Evolutionary conservation across 2,113 vertebrate species (phyloP).

Genomic region (Caranx ignobilis): DNA sequence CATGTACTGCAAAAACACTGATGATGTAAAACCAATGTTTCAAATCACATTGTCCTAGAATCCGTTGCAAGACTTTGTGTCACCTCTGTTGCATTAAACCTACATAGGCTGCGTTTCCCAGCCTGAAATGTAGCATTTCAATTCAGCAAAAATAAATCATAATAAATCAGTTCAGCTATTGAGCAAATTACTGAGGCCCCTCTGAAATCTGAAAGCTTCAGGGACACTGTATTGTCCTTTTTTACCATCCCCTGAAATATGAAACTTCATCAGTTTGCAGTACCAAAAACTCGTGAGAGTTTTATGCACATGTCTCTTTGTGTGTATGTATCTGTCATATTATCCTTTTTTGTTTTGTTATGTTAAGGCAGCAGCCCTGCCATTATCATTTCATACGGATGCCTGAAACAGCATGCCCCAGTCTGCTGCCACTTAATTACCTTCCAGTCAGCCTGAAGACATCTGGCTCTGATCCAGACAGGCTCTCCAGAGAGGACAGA

Average conservation of each 20-base stretch:
- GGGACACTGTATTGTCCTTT: background rate
- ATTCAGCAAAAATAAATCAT: conserved; percentile 5
- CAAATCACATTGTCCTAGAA: background rate
- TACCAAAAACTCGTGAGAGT: conserved; percentile 1
- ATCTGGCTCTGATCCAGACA: conserved; percentile 75
- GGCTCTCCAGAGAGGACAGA: conserved; percentile 64
- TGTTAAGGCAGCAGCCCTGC: conserved; percentile 51
- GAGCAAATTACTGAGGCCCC: conserved; percentile 16
- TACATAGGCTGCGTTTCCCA: conserved; percentile 2
- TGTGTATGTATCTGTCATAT: conserved; percentile 16
- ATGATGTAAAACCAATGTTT: conserved; percentile 8
- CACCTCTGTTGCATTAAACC: conserved; percentile 6
- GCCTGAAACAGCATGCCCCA: conserved; percentile 77
- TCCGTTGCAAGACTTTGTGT: background rate
- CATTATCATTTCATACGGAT: conserved; percentile 69
- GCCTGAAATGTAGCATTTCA: conserved; percentile 30
- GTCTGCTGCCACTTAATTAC: conserved; percentile 81
- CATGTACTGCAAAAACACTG: conserved; percentile 2
- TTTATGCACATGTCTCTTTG: conserved; percentile 25
- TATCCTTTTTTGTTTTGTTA: conserved; percentile 24
- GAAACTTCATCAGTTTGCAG: conserved; percentile 19
- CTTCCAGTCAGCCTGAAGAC: conserved; percentile 73
- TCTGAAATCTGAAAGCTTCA: conserved; percentile 23
- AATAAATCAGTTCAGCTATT: background rate
- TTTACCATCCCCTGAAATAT: conserved; percentile 24